Evolutionary conservation across 2,797 vertebrate genomes (phyloP).

Genomic region (Pteropus rufus): DNA sequence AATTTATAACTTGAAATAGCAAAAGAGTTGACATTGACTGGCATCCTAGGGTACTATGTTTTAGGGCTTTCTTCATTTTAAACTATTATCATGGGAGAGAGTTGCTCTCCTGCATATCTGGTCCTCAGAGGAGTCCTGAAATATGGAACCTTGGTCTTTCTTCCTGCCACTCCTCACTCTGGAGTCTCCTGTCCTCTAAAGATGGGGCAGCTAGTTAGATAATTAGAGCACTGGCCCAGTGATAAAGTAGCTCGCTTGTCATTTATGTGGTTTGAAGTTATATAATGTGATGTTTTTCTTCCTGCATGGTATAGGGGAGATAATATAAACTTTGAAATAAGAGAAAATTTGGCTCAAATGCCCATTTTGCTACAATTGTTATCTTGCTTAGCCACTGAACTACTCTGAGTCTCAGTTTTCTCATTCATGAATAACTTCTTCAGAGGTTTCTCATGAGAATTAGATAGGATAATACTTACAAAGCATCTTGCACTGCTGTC

Average conservation of each 20-base stretch:
- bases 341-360: not conserved
- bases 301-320: not conserved
- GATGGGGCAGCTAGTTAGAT: too few species aligned
- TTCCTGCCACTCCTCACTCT: not conserved
- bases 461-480: not conserved
- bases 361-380: not conserved
- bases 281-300: not conserved
- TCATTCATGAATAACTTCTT: not conserved
- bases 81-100: not conserved
- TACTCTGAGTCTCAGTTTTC: not conserved
- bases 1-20: not conserved
- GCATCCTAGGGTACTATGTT: not conserved
- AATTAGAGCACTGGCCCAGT: too few species aligned
- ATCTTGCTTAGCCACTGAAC: not conserved
- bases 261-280: not conserved
- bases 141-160: not conserved
- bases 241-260: not conserved
- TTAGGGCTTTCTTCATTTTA: not conserved
- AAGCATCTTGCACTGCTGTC: not conserved
- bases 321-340: not conserved
- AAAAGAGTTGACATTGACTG: not conserved
- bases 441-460: not conserved
- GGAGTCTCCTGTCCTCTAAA: not conserved
- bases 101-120: not conserved
- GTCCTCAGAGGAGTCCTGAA: not conserved